phyloP scores from a whole-genome alignment of 2,888 invertebrate genomes.

The Euproctis similis region DNA sequence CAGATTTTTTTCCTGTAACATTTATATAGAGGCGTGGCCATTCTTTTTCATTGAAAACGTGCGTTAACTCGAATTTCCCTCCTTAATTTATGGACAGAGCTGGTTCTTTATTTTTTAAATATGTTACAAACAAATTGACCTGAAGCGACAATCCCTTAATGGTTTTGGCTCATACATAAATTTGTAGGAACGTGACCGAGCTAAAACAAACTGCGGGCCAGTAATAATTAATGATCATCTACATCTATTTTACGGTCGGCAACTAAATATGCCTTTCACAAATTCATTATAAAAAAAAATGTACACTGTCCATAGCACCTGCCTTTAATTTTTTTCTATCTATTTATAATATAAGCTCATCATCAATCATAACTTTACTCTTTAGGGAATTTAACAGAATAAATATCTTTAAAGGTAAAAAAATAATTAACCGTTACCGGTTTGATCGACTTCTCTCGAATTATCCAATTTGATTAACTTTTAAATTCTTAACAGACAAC shows the following conservation, averaged over 20 bases:
- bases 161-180: conserved; percentile 65
- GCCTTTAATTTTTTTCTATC: conserved; percentile 30
- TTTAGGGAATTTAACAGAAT: conserved; percentile 2
- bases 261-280: conserved; percentile 55
- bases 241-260: conserved; percentile 66
- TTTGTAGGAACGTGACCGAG: conserved; percentile 56
- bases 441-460: conserved; percentile 26
- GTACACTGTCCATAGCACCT: conserved; percentile 45
- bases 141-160: conserved; percentile 64
- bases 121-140: conserved; percentile 37
- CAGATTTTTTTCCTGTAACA: conserved; percentile 1
- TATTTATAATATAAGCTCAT: conserved; percentile 6
- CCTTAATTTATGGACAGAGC: conserved; percentile 20
- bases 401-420: conserved; percentile 10
- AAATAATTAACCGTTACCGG: conserved; percentile 15
- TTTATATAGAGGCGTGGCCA: neutral
- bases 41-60: conserved; percentile 13
- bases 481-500: conserved; percentile 33
- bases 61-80: conserved; percentile 14
- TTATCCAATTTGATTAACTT: conserved; percentile 48
- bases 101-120: conserved; percentile 27
- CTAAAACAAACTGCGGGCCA: conserved; percentile 65
- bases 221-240: conserved; percentile 66
- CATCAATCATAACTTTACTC: neutral
- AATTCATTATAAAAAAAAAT: conserved; percentile 38